A percentile compares a stretch with the other conserved stretches of the same genome.
Conservation (phyloP, 2,888 invertebrate species). For the Microctonus brassicae region DNA sequence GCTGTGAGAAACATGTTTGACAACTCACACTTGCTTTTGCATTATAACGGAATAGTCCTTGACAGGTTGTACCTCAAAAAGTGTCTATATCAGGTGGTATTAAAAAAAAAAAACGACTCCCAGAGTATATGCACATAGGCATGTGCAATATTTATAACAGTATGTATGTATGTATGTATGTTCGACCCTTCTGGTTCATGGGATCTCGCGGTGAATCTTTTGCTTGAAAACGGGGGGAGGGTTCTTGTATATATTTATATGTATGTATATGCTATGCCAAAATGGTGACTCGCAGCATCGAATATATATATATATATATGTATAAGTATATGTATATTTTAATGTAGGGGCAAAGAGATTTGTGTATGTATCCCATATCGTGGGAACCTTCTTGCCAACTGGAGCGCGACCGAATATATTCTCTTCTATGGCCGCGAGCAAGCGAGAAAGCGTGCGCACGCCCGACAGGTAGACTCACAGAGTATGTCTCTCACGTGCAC, state of each 20-base stretch:
- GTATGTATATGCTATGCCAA: conserved; percentile 29
- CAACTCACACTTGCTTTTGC: conserved; percentile 17
- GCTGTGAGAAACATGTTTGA: conserved; percentile 13
- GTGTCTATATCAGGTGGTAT: conserved; percentile 31
- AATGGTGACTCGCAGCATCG: conserved; percentile 40
- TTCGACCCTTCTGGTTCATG: conserved; percentile 16
- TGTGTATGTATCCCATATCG: conserved; percentile 60
- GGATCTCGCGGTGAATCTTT: conserved; percentile 23
- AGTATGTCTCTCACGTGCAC: conserved; percentile 25
- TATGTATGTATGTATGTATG: background rate
- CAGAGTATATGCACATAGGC: background rate
- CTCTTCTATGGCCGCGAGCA: background rate
- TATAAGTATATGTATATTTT: too few relatives aligned
- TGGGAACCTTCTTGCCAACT: conserved; percentile 69
- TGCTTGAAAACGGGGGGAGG: conserved; percentile 31
- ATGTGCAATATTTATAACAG: background rate
- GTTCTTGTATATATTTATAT: too few relatives aligned
- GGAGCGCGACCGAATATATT: conserved; percentile 59
- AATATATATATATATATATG: conserved; percentile 18
- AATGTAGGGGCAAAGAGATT: background rate
- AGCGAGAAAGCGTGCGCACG: conserved; percentile 29
- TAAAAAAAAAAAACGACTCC: conserved; percentile 12
- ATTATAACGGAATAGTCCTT: conserved; percentile 5
- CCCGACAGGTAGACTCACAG: conserved; percentile 28
- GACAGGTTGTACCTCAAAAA: conserved; percentile 25